Evolutionary conservation across 2,113 vertebrate genomes (phyloP).

Genomic region (Microcebus jonahi): DNA sequence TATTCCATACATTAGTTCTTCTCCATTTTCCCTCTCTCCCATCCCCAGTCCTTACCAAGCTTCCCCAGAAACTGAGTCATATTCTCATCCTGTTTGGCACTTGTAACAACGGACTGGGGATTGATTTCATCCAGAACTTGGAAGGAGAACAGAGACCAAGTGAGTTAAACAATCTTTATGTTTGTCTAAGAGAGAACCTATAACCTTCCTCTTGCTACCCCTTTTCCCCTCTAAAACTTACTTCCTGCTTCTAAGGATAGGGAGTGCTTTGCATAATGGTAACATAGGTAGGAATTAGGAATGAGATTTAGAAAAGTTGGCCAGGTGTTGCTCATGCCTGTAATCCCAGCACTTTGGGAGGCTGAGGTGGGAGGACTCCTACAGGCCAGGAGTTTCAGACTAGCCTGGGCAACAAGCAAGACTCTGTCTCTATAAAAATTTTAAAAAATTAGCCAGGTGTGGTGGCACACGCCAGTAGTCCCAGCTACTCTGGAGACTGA

Average conservation of each 20-base stretch:
- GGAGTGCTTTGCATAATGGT: not conserved
- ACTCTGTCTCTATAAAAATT: not conserved
- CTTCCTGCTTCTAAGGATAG: not conserved
- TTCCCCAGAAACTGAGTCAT: constrained; percentile 89
- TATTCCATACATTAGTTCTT: not conserved
- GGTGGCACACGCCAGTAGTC: too few relatives aligned
- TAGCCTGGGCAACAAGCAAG: not conserved
- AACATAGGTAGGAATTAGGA: not conserved
- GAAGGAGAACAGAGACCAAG: constrained; percentile 32
- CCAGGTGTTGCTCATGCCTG: not conserved
- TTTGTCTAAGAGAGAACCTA: not conserved
- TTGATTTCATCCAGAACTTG: constrained; percentile 91
- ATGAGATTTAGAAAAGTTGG: not conserved
- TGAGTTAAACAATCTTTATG: constrained; percentile 2
- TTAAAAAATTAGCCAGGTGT: too few relatives aligned
- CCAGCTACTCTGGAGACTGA: too few relatives aligned
- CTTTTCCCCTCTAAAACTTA: not conserved
- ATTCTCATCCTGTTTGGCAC: constrained; percentile 93
- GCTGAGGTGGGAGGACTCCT: not conserved
- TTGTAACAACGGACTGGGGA: constrained; percentile 92
- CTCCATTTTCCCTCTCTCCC: not conserved
- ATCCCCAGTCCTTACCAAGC: constrained; percentile 76
- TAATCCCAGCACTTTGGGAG: not conserved
- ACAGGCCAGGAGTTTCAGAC: not conserved
- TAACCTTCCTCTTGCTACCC: not conserved